These are phyloP conservation scores for Nymphalis c-album DNA, from an alignment of 2,888 invertebrate species.

Conservation along the genomic window DNA sequence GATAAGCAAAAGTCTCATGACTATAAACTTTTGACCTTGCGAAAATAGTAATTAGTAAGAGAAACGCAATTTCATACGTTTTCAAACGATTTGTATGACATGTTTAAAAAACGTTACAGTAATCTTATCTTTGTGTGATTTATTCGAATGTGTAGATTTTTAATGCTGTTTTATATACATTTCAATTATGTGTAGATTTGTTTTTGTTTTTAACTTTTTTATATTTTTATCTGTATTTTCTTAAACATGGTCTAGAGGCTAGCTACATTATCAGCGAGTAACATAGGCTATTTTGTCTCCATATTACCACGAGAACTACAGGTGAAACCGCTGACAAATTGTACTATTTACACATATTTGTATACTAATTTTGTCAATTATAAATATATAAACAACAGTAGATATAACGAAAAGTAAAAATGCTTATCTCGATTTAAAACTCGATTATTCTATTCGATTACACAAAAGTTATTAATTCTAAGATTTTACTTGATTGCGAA, in stretches of 20 bases:
- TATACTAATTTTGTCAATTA: too few species aligned
- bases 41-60: not conserved
- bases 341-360: too few species aligned
- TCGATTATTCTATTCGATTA: not conserved
- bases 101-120: not conserved
- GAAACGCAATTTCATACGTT: not conserved
- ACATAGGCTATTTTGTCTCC: too few species aligned
- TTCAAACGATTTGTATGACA: not conserved
- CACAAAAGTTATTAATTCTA: not conserved
- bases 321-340: too few species aligned
- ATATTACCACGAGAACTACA: too few species aligned
- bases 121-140: not conserved
- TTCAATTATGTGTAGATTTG: too few species aligned
- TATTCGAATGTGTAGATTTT: not conserved
- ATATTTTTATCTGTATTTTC: too few species aligned
- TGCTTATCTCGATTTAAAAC: not conserved
- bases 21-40: conserved; percentile 1
- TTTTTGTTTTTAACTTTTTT: too few species aligned
- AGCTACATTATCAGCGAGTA: too few species aligned
- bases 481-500: not conserved
- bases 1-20: conserved; percentile 12
- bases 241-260: too few species aligned
- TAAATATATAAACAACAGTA: too few species aligned
- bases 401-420: not conserved
- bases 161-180: too few species aligned